A percentile compares a stretch with the other conserved stretches of the same genome.
Conservation (phyloP, 2,888 invertebrate genomes). For the Cryptus viduatorius region DNA sequence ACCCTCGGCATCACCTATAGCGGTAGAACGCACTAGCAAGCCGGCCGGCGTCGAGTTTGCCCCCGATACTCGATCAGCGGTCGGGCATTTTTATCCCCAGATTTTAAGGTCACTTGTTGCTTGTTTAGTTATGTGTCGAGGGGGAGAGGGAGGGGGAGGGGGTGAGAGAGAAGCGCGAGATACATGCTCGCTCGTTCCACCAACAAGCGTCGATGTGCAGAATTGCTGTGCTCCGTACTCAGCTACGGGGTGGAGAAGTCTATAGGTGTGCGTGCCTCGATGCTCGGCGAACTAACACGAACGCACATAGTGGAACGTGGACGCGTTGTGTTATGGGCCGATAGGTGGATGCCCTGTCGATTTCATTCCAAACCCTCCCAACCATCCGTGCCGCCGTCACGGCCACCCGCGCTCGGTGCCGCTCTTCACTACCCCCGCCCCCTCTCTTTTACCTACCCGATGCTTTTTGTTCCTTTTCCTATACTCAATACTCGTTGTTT, state of each 20-base stretch:
- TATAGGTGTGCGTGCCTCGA: slow-evolving; percentile 61
- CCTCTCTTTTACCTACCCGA: slow-evolving; percentile 43
- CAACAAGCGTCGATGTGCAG: slow-evolving; percentile 69
- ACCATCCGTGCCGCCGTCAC: slow-evolving; percentile 50
- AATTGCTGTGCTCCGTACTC: slow-evolving; percentile 61
- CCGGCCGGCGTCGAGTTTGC: slow-evolving; percentile 69
- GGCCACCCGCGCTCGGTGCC: slow-evolving; percentile 60
- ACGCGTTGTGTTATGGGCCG: slow-evolving; percentile 77
- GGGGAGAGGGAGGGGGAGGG: slow-evolving; percentile 56
- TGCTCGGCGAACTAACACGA: slow-evolving; percentile 49
- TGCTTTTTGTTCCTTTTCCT: slow-evolving; percentile 51
- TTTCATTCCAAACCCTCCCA: slow-evolving; percentile 77
- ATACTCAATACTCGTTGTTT: slow-evolving; percentile 33
- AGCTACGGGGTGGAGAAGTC: slow-evolving; percentile 29
- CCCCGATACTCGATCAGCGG: slow-evolving; percentile 80
- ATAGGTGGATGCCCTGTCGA: slow-evolving; percentile 84
- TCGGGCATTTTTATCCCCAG: slow-evolving; percentile 82
- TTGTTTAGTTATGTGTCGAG: slow-evolving; percentile 84
- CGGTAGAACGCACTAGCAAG: slow-evolving; percentile 14
- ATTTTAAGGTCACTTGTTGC: slow-evolving; percentile 85
- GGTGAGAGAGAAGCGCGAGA: slow-evolving; percentile 11
- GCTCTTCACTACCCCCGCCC: slow-evolving; percentile 73
- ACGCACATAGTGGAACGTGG: slow-evolving; percentile 68
- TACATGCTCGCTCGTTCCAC: slow-evolving; percentile 68
- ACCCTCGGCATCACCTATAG: not conserved